These are phyloP conservation scores for Phoronis australis DNA, from an alignment of 2,888 invertebrate species.

Conservation along the genomic window DNA sequence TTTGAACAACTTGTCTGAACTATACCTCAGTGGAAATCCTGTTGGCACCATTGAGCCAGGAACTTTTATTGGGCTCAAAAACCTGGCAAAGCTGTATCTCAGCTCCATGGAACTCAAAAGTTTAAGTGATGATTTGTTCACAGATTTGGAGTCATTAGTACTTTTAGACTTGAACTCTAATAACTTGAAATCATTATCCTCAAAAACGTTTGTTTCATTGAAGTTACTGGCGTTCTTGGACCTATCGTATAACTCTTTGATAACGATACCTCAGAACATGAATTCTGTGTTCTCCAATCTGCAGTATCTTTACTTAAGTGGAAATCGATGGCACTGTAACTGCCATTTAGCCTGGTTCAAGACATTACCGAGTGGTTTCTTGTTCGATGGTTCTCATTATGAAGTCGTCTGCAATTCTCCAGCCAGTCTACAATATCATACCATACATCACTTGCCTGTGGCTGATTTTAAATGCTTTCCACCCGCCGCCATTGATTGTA, in stretches of 20 bases:
- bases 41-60: conserved; percentile 16
- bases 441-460: conserved; percentile 17
- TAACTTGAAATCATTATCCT: conserved; percentile 11
- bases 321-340: conserved; percentile 26
- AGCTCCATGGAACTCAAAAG: conserved; percentile 13
- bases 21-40: conserved; percentile 20
- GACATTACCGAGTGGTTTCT: too few relatives aligned
- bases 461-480: conserved; percentile 18
- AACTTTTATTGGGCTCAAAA: conserved; percentile 12
- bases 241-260: conserved; percentile 19
- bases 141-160: conserved; percentile 12
- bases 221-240: conserved; percentile 16
- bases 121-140: conserved; percentile 14
- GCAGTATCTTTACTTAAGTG: conserved; percentile 14
- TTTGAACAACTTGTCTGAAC: conserved; percentile 14
- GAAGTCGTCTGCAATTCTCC: conserved; percentile 22
- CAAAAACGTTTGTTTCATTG: conserved; percentile 15
- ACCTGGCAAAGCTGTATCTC: conserved; percentile 17
- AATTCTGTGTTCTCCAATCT: conserved; percentile 15
- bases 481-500: conserved; percentile 18
- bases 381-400: too few relatives aligned
- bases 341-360: conserved; percentile 24
- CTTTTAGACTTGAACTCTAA: conserved; percentile 20
- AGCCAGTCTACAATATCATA: conserved; percentile 12
- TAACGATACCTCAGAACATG: conserved; percentile 14